Conservation (phyloP, 1,140 invertebrate genomes). For the Macrosteles quadrilineatus region DNA sequence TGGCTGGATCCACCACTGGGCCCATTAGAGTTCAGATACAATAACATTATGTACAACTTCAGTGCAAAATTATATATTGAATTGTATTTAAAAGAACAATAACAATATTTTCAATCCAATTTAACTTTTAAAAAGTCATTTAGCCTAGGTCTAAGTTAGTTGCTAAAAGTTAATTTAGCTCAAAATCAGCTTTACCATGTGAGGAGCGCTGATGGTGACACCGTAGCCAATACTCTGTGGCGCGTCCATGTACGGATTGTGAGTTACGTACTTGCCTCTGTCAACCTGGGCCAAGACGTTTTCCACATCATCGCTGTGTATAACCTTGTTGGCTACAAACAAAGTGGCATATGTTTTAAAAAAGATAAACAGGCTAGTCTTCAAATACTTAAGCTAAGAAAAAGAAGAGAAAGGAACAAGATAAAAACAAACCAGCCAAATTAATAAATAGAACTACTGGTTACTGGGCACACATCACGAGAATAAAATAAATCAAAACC, state of each 20-base stretch:
- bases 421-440: background rate
- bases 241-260: conserved; percentile 84
- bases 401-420: too few relatives aligned
- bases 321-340: conserved; percentile 79
- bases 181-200: too few relatives aligned
- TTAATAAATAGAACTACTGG: background rate
- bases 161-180: too few relatives aligned
- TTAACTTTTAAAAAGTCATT: too few relatives aligned
- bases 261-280: conserved; percentile 73
- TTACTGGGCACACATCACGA: background rate
- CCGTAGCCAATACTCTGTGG: conserved; percentile 87
- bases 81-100: too few relatives aligned
- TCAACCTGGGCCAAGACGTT: conserved; percentile 85
- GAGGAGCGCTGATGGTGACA: conserved; percentile 96
- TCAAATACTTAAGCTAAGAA: background rate
- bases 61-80: too few relatives aligned
- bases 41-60: too few relatives aligned
- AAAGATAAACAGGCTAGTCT: background rate
- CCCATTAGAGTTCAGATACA: too few relatives aligned
- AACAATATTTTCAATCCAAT: too few relatives aligned
- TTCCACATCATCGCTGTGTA: conserved; percentile 76
- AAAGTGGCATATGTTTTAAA: background rate
- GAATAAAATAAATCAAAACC: background rate
- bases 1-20: too few relatives aligned
- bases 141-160: too few relatives aligned